Conservation (phyloP, 2,888 invertebrate genomes). For the Apamea sordens region DNA sequence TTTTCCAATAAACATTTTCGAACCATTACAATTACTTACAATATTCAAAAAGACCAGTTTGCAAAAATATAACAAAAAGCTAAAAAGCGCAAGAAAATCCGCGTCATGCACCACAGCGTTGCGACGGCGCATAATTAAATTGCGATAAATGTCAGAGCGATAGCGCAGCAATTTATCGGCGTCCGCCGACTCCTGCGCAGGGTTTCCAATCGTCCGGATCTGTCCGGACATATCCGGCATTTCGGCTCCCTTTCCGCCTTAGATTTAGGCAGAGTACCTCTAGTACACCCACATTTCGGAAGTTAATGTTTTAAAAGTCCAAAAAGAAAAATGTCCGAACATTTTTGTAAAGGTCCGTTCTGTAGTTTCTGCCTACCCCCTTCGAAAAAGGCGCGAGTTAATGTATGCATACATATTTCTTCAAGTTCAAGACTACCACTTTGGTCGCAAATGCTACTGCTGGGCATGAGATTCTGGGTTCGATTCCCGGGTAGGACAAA, state of each 20-base stretch:
- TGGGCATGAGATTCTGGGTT: not conserved
- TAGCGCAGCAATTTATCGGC: constrained; percentile 75
- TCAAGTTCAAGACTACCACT: too few relatives aligned
- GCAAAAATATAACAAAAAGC: not conserved
- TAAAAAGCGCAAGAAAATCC: constrained; percentile 44
- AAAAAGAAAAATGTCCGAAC: not conserved
- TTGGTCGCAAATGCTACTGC: too few relatives aligned
- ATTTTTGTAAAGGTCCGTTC: not conserved
- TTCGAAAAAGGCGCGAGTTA: not conserved
- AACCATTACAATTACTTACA: not conserved
- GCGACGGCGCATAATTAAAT: constrained; percentile 79
- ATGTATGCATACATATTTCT: too few relatives aligned
- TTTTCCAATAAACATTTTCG: not conserved
- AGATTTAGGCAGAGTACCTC: too few relatives aligned
- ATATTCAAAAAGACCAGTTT: not conserved
- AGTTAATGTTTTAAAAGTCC: not conserved
- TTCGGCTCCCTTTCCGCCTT: not conserved
- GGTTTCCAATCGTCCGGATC: constrained; percentile 13
- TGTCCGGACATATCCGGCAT: not conserved
- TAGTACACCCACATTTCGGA: not conserved
- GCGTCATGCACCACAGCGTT: constrained; percentile 61
- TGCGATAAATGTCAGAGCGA: constrained; percentile 80
- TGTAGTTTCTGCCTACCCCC: not conserved
- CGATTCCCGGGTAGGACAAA: too few relatives aligned
- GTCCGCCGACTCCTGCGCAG: constrained; percentile 64